Evolutionary conservation across 2,113 vertebrate species (phyloP).

Genomic region (Malurus alboscapulatus): DNA sequence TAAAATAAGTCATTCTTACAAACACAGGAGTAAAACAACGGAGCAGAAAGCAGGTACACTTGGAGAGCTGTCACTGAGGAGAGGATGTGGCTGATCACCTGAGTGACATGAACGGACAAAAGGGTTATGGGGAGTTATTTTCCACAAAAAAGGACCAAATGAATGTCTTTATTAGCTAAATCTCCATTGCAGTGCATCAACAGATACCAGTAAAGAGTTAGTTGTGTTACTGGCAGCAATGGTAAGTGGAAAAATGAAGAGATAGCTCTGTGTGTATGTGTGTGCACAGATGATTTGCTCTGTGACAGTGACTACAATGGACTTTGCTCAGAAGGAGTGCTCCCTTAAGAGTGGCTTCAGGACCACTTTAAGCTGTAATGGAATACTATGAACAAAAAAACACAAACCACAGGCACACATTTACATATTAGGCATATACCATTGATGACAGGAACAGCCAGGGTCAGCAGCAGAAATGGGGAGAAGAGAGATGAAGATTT

Average conservation of each 20-base stretch:
- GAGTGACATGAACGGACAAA: not conserved
- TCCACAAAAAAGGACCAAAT: conserved; percentile 5
- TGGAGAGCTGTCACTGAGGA: conserved; percentile 20
- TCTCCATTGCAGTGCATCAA: not conserved
- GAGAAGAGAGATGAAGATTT: not conserved
- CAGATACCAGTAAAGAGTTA: not conserved
- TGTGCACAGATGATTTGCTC: not conserved
- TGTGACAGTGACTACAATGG: conserved; percentile 3
- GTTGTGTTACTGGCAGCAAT: not conserved
- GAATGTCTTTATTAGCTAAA: not conserved
- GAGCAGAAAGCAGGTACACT: not conserved
- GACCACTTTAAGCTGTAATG: conserved; percentile 5
- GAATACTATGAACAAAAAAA: not conserved
- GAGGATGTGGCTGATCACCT: conserved; percentile 8
- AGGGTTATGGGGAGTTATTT: not conserved
- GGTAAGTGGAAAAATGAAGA: not conserved
- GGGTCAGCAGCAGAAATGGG: not conserved
- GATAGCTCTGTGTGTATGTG: not conserved
- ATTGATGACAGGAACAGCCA: not conserved
- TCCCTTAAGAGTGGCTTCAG: not conserved
- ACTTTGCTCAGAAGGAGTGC: not conserved
- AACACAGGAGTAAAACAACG: conserved; percentile 24
- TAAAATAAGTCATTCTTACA: conserved; percentile 48
- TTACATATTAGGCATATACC: not conserved
- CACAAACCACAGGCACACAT: not conserved